A percentile compares a stretch with the other conserved stretches of the same genome.
Evolutionary conservation across 2,113 vertebrate species (phyloP).

Genomic region (Oncorhynchus mykiss): DNA sequence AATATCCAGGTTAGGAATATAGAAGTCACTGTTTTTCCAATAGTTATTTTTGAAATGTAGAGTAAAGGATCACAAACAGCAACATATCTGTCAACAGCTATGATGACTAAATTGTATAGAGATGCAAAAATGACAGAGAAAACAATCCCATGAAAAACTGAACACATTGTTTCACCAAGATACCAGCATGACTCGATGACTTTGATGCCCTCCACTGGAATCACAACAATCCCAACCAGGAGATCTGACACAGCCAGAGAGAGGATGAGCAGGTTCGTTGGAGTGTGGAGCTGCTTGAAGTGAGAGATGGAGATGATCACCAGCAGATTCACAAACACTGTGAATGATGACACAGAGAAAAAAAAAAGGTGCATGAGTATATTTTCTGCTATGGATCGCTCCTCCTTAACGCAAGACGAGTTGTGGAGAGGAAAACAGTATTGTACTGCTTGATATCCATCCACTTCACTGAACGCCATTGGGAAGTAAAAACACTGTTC

Average conservation of each 20-base stretch:
- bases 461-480: neutral
- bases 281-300: slow-evolving; percentile 27
- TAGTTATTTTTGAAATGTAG: slow-evolving; percentile 26
- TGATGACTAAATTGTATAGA: slow-evolving; percentile 23
- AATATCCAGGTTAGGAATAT: slow-evolving; percentile 11
- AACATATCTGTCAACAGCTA: slow-evolving; percentile 30
- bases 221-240: slow-evolving; percentile 55
- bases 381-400: neutral
- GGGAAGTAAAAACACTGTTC: neutral
- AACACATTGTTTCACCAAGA: slow-evolving; percentile 23
- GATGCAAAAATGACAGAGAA: slow-evolving; percentile 14
- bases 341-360: slow-evolving; percentile 50
- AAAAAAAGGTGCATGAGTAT: slow-evolving; percentile 2
- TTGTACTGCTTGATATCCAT: neutral
- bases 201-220: slow-evolving; percentile 68
- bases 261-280: slow-evolving; percentile 32
- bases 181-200: slow-evolving; percentile 33
- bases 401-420: slow-evolving; percentile 5
- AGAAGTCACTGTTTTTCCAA: neutral
- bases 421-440: slow-evolving; percentile 11
- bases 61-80: slow-evolving; percentile 32
- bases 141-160: slow-evolving; percentile 14
- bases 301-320: slow-evolving; percentile 21
- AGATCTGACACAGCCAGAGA: slow-evolving; percentile 36
- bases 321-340: slow-evolving; percentile 25